A percentile compares a stretch with the other conserved stretches of the same genome.
Conservation (phyloP, 2,113 vertebrate genomes). For the Amblyopsis rosae region DNA sequence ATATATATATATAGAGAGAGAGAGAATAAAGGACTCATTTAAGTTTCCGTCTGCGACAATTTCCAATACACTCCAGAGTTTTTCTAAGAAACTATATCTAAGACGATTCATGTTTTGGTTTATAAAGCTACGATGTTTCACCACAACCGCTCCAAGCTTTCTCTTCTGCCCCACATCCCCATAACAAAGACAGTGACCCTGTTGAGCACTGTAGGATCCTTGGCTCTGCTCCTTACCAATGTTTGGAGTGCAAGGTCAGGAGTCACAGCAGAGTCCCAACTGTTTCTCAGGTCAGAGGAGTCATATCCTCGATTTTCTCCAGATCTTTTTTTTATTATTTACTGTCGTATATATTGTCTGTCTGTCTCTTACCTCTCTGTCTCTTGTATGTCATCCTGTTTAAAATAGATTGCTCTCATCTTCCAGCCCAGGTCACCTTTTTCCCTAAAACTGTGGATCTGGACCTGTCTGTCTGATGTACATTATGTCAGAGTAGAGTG, state of each 20-base stretch:
- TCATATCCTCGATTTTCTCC: constrained; percentile 36
- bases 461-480: neutral
- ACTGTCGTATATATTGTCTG: constrained; percentile 6
- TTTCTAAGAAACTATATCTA: constrained; percentile 66
- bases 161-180: constrained; percentile 32
- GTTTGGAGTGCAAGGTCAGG: constrained; percentile 39
- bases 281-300: constrained; percentile 87
- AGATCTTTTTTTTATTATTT: neutral
- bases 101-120: constrained; percentile 63
- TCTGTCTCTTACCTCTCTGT: constrained; percentile 23
- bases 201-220: constrained; percentile 7
- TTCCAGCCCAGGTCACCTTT: constrained; percentile 5
- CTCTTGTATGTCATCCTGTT: constrained; percentile 16
- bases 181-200: constrained; percentile 30
- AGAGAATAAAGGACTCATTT: constrained; percentile 77
- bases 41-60: constrained; percentile 82
- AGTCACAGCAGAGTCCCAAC: constrained; percentile 62
- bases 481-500: neutral
- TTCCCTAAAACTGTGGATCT: neutral
- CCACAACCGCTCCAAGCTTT: constrained; percentile 84
- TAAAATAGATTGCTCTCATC: constrained; percentile 1
- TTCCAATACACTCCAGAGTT: constrained; percentile 79
- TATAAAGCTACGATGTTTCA: constrained; percentile 76
- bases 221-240: constrained; percentile 20
- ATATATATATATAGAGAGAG: constrained; percentile 26